A percentile compares a stretch with the other conserved stretches of the same genome.
Conservation (phyloP, 2,113 vertebrate species). For the Benitochromis conjunctus region DNA sequence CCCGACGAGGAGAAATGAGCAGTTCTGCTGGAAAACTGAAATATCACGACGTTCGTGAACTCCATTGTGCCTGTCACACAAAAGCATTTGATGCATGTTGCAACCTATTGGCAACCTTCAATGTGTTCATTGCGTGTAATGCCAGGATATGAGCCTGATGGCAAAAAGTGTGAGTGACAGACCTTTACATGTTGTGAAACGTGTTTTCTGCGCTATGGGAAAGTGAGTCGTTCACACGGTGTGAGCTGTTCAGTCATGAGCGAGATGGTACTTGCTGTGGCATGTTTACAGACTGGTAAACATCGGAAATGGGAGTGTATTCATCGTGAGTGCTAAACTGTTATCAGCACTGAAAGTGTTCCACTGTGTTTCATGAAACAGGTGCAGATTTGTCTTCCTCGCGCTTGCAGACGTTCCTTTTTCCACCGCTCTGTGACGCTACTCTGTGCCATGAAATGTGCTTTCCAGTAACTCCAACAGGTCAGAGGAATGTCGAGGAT, state of each 20-base stretch:
- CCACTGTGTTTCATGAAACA: not conserved
- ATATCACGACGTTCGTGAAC: fast-evolving
- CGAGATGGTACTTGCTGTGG: not conserved
- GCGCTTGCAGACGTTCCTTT: not conserved
- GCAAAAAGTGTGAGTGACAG: not conserved
- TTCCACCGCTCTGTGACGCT: not conserved
- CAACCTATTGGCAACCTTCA: not conserved
- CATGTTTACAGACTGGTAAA: not conserved
- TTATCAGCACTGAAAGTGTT: not conserved
- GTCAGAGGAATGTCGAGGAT: not conserved
- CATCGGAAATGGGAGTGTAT: not conserved
- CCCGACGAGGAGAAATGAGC: not conserved
- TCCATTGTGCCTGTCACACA: not conserved
- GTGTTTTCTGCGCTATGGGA: not conserved
- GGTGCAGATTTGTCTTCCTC: not conserved
- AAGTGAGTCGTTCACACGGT: not conserved
- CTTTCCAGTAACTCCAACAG: not conserved
- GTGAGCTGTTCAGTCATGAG: not conserved
- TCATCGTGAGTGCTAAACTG: not conserved
- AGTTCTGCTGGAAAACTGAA: not conserved
- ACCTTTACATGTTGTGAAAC: not conserved
- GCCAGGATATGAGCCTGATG: not conserved
- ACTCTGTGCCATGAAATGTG: fast-evolving
- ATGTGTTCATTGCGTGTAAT: not conserved
- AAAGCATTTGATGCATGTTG: not conserved